Evolutionary conservation across 92 coral and sea anemone genomes (phyloP).

Genomic region (Galaxea fascicularis): DNA sequence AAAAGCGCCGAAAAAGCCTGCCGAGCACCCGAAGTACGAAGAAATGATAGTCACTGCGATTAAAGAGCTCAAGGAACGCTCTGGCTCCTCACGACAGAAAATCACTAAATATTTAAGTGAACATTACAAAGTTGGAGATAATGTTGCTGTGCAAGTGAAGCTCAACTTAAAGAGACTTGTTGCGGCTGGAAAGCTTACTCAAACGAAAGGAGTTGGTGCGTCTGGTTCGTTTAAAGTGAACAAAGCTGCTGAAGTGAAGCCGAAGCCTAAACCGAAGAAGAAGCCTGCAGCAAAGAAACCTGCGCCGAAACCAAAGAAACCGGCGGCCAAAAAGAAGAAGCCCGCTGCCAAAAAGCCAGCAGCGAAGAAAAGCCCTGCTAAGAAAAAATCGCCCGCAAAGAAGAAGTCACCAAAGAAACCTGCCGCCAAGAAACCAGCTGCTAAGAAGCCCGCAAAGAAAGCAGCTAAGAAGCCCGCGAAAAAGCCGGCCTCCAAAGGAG

Average conservation of each 20-base stretch:
- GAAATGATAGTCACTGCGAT: constrained; percentile 86
- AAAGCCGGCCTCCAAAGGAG: constrained; percentile 51
- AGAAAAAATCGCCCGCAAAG: constrained; percentile 63
- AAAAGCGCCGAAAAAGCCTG: constrained; percentile 71
- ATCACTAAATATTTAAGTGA: constrained; percentile 78
- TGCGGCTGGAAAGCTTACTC: constrained; percentile 50
- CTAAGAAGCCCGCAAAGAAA: constrained; percentile 55
- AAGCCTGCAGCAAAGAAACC: constrained; percentile 61
- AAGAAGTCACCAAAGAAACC: constrained; percentile 59
- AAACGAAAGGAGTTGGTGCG: constrained; percentile 89
- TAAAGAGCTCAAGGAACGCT: constrained; percentile 80
- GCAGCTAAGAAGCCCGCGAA: constrained; percentile 53
- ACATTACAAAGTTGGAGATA: constrained; percentile 80
- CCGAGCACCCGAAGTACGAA: constrained; percentile 92
- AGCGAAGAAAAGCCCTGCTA: constrained; percentile 56
- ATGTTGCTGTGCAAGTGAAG: constrained; percentile 67
- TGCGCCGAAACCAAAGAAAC: constrained; percentile 60
- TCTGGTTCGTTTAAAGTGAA: constrained; percentile 92
- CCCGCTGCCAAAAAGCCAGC: constrained; percentile 56
- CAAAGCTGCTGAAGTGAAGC: constrained; percentile 47
- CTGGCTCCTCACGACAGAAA: constrained; percentile 93
- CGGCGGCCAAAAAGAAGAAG: constrained; percentile 60
- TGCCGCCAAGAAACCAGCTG: constrained; percentile 64
- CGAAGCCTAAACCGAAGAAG: constrained; percentile 50
- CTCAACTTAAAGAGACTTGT: constrained; percentile 72